Conservation (phyloP, 2,888 invertebrate genomes). For the Catocala fraxini region DNA sequence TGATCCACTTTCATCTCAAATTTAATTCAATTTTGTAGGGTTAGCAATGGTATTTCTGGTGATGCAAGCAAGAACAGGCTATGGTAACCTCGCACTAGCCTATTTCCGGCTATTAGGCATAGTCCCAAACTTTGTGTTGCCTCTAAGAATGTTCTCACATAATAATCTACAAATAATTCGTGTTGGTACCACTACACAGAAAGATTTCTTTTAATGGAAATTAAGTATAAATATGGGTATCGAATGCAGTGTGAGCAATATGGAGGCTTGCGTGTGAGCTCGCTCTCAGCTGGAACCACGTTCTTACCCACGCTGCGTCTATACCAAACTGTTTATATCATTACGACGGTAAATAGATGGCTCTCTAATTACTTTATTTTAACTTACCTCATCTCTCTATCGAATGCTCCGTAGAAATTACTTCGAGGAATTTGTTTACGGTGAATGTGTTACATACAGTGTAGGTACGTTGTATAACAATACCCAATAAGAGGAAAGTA, state of each 20-base stretch:
- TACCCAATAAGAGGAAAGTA: neutral
- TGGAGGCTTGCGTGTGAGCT: constrained; percentile 41
- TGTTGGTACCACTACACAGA: too few species aligned
- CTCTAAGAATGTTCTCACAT: too few species aligned
- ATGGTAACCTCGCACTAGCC: too few species aligned
- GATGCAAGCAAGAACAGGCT: too few species aligned
- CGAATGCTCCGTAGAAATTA: constrained; percentile 8
- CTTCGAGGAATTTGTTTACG: neutral
- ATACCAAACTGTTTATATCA: constrained; percentile 48
- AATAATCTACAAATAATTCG: too few species aligned
- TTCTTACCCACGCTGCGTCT: constrained; percentile 54
- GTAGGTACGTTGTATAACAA: too few species aligned
- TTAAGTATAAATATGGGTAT: constrained; percentile 10
- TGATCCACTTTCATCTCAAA: too few species aligned
- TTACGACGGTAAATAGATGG: constrained; percentile 49
- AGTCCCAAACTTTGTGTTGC: too few species aligned
- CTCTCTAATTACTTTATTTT: constrained; percentile 51
- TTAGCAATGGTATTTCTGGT: too few species aligned
- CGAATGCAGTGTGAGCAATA: constrained; percentile 30
- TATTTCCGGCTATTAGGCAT: too few species aligned
- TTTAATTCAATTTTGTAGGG: too few species aligned
- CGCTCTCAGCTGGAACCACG: constrained; percentile 52
- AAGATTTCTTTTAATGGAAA: too few species aligned
- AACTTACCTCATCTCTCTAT: constrained; percentile 24
- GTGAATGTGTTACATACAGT: neutral